These are phyloP conservation scores for Acropternis orthonyx DNA, from an alignment of 2,797 vertebrate species.

Conservation along the genomic window DNA sequence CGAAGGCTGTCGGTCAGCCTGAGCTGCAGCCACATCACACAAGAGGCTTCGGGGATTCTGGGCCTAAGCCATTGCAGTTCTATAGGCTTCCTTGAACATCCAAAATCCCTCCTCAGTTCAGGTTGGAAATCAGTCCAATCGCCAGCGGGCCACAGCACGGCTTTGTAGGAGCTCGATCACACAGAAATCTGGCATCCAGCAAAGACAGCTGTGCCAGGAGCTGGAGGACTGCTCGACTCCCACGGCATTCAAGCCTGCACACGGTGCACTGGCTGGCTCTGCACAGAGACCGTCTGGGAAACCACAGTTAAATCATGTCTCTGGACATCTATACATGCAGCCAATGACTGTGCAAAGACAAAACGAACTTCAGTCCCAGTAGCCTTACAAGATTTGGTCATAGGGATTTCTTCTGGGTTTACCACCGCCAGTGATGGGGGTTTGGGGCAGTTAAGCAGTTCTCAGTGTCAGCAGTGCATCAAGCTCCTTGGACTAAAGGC, in stretches of 20 bases:
- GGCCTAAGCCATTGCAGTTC: background rate
- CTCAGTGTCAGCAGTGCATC: background rate
- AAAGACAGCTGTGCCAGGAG: background rate
- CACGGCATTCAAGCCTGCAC: constrained; percentile 17
- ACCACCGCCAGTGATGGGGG: fast-evolving
- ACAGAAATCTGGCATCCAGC: background rate
- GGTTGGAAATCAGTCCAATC: background rate
- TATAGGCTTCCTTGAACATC: background rate
- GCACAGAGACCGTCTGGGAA: background rate
- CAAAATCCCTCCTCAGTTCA: background rate
- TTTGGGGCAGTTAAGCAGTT: background rate
- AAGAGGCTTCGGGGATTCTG: background rate
- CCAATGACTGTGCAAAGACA: background rate
- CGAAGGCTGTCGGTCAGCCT: background rate
- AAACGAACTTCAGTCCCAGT: background rate
- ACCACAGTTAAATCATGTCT: background rate
- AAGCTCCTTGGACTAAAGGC: background rate
- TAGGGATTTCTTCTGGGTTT: background rate
- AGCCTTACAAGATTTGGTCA: background rate
- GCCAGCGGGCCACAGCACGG: background rate
- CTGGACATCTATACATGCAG: background rate
- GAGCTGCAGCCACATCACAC: background rate
- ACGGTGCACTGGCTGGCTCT: background rate
- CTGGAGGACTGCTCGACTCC: background rate
- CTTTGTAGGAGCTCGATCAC: background rate